Conservation (phyloP, 1,140 invertebrate genomes). For the Mylabris phalerata region DNA sequence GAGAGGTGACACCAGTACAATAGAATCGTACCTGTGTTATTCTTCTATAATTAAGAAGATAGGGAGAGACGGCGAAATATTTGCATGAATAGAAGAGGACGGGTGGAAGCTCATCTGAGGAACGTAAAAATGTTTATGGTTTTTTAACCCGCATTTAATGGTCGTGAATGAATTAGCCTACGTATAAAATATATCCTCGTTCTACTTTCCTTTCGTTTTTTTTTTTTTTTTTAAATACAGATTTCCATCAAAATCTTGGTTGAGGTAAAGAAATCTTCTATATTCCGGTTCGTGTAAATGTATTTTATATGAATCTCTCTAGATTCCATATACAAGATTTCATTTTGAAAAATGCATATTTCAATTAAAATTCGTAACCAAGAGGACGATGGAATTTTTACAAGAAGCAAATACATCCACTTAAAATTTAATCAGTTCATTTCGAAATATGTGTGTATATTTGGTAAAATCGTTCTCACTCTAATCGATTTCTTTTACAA, state of each 20-base stretch:
- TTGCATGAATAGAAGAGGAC: not conserved
- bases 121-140: conserved; percentile 32
- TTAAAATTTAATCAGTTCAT: no score
- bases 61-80: not conserved
- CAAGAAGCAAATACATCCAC: no score
- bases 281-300: conserved; percentile 4
- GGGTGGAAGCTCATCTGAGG: conserved; percentile 20
- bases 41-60: conserved; percentile 7
- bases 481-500: no score
- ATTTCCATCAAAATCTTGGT: no score
- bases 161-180: conserved; percentile 22
- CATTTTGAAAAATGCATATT: conserved; percentile 14
- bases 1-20: not conserved
- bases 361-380: conserved; percentile 7
- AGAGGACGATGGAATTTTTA: no score
- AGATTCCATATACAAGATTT: conserved; percentile 5
- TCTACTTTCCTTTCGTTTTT: no score
- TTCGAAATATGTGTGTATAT: no score
- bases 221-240: no score
- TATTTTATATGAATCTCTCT: conserved; percentile 20
- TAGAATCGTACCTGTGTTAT: no score
- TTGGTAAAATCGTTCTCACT: no score
- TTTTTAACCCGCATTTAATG: conserved; percentile 30
- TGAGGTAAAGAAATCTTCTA: no score
- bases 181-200: conserved; percentile 25